Evolutionary conservation across 2,113 vertebrate species (phyloP), one percentile per base, ranked within the genome.

Genomic region (Austrofundulus limnaeus): DNA sequence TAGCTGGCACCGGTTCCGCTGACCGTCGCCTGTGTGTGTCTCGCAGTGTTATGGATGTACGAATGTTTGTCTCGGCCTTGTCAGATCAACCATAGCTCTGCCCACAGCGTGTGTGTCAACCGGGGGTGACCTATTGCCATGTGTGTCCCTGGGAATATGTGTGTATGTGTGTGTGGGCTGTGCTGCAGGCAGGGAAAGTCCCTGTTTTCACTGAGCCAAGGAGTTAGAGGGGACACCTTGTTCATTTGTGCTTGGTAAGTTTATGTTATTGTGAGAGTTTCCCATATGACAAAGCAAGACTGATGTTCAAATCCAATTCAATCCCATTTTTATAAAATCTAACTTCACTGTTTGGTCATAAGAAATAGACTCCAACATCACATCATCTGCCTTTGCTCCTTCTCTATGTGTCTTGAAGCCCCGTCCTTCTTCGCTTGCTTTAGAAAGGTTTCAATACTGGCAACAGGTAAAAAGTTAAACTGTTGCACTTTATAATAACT

Each of bases 171-270:
- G 69, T 43, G 43, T 59, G 57, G 25, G 49, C 51, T 65, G 38
- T 59, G 74, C 77, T 83, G 70, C 55, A 52, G 85, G 86, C 86
- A 15, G 75, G 80, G 89, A 87, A 87, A 89, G 86, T 87, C 82
- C 83, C 84, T 3, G 72, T 69, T 69, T 65, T 54, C 2, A 0
- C 28, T 39, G 47, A 58, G 60, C 48, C 65, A 67, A 24, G 53
- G 58, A 69, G 75, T 61, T 57, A 21, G 66, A 73, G 70, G 67
- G 61, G 75, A 74, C 74, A 73, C 80, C 80, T 77, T 17, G 34
- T 70, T 78, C 45, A 34, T 73, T 24, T 73, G 53, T 72, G 52
- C 70, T 77, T 49, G 66, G 38, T 58, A 65, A 58, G 58, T 68
- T 70, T 72, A 62, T 72, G 73, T 50, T 10, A n/a, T 24, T 52